phyloP scores from a whole-genome alignment of 2,888 invertebrate species.

The Eledone cirrhosa region DNA sequence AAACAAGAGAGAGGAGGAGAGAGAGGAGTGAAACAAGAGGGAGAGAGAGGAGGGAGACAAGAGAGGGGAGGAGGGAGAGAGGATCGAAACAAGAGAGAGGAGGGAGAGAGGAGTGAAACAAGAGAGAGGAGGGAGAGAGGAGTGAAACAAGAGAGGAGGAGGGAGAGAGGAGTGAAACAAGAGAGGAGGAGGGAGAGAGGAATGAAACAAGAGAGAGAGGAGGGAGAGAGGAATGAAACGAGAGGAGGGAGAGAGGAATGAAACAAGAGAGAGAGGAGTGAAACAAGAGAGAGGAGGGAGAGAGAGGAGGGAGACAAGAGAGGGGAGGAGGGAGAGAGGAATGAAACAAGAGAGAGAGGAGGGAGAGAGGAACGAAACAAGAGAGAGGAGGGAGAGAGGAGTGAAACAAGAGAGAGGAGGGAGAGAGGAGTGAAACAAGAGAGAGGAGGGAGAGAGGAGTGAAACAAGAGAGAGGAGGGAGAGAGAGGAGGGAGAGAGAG shows the following conservation, averaged over 20 bases:
- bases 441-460: background rate
- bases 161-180: too few species aligned
- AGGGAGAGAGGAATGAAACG: too few species aligned
- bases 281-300: too few species aligned
- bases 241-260: too few species aligned
- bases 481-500: background rate
- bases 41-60: background rate
- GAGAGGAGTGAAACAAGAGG: background rate
- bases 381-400: background rate
- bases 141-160: too few species aligned
- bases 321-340: background rate
- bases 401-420: background rate
- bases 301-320: background rate
- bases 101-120: too few species aligned
- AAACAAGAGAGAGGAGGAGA: background rate
- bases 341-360: background rate
- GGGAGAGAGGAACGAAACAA: background rate
- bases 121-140: too few species aligned
- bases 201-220: too few species aligned
- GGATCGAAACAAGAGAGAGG: background rate
- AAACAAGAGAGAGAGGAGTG: too few species aligned
- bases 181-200: too few species aligned
- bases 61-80: background rate
- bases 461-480: background rate
- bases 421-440: background rate